Evolutionary conservation across 2,888 invertebrate species (phyloP).

Genomic region (Melolontha melolontha): DNA sequence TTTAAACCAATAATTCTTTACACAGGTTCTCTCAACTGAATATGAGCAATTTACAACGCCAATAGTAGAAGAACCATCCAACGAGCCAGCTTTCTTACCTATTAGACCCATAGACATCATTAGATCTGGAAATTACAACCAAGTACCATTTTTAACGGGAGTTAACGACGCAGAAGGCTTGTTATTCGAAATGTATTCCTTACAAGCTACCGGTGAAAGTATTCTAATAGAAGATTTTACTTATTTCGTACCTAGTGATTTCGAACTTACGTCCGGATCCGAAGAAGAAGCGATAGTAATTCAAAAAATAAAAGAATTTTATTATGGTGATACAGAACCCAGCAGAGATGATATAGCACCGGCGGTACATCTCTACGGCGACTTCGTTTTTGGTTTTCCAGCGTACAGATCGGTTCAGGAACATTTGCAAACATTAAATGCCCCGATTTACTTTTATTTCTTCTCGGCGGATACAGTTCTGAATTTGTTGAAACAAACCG

Average conservation of each 20-base stretch:
- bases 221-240: slow-evolving; percentile 6
- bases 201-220: slow-evolving; percentile 1
- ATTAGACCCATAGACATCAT: background rate
- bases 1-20: too few species aligned
- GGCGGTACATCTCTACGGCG: slow-evolving; percentile 5
- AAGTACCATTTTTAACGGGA: background rate
- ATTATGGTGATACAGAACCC: slow-evolving; percentile 16
- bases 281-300: background rate
- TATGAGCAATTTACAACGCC: slow-evolving; percentile 9
- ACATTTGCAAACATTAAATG: slow-evolving; percentile 9
- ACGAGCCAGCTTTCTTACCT: background rate
- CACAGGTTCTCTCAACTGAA: background rate
- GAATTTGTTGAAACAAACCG: slow-evolving; percentile 23
- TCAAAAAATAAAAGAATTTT: slow-evolving; percentile 17
- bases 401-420: slow-evolving; percentile 5
- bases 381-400: slow-evolving; percentile 20
- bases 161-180: slow-evolving; percentile 8
- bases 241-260: background rate
- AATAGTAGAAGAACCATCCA: background rate
- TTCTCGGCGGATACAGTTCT: slow-evolving; percentile 22
- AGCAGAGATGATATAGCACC: slow-evolving; percentile 2
- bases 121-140: background rate
- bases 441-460: slow-evolving; percentile 29
- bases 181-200: background rate
- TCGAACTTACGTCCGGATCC: background rate